Evolutionary conservation across 2,888 invertebrate genomes (phyloP).

Genomic region (Acrocera orbiculus): DNA sequence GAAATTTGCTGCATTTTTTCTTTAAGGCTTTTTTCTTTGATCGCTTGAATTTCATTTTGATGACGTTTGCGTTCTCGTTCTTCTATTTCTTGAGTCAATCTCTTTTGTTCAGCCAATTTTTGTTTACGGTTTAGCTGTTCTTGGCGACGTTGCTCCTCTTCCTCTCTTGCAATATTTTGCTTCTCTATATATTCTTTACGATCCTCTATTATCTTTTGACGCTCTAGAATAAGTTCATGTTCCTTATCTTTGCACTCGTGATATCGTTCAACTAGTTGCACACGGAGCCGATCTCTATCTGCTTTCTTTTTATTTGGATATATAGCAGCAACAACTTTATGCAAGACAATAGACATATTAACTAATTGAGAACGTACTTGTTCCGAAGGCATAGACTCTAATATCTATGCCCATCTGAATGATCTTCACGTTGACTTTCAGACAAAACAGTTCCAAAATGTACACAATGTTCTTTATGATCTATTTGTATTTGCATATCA

Average conservation of each 20-base stretch:
- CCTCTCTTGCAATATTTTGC: constrained; percentile 30
- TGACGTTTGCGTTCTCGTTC: constrained; percentile 75
- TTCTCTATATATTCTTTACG: constrained; percentile 86
- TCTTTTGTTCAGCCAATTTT: constrained; percentile 69
- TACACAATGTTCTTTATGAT: constrained; percentile 62
- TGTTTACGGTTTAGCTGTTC: constrained; percentile 67
- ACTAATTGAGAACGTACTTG: constrained; percentile 82
- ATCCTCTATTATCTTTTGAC: constrained; percentile 93
- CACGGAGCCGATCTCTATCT: constrained; percentile 55
- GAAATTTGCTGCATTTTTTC: constrained; percentile 87
- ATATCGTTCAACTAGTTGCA: constrained; percentile 59
- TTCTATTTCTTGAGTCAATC: constrained; percentile 72
- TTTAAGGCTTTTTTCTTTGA: constrained; percentile 68
- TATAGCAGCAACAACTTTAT: constrained; percentile 59
- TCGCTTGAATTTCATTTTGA: constrained; percentile 73
- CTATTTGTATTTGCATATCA: constrained; percentile 84
- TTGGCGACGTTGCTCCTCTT: constrained; percentile 36
- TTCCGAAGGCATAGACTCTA: constrained; percentile 87
- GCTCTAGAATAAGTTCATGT: constrained; percentile 73
- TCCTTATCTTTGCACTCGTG: constrained; percentile 71
- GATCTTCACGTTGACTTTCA: constrained; percentile 81
- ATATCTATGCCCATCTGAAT: constrained; percentile 81
- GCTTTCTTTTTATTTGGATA: constrained; percentile 60
- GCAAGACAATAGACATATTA: constrained; percentile 70
- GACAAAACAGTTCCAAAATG: constrained; percentile 90